These are phyloP conservation scores for Smithornis capensis DNA, from an alignment of 2,113 vertebrate genomes.

Conservation along the genomic window DNA sequence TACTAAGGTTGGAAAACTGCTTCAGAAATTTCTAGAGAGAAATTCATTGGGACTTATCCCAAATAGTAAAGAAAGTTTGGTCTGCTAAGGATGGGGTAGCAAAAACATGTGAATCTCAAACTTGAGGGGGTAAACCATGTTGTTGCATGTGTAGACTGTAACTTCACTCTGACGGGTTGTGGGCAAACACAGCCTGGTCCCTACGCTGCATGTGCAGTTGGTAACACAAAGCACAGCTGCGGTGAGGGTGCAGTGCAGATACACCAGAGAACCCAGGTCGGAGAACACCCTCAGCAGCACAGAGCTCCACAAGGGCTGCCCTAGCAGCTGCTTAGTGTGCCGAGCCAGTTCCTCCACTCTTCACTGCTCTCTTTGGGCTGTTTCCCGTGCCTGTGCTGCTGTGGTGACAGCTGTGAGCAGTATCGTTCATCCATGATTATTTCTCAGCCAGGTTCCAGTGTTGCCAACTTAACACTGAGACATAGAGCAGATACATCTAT, in stretches of 20 bases:
- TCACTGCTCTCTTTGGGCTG: neutral
- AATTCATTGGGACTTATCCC: neutral
- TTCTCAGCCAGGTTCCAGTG: neutral
- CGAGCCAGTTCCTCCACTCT: neutral
- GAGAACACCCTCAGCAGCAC: neutral
- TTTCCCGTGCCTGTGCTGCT: neutral
- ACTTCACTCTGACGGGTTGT: neutral
- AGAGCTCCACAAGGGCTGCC: neutral
- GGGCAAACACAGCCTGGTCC: neutral
- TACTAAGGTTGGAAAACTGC: neutral
- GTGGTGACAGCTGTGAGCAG: neutral
- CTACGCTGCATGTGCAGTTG: neutral
- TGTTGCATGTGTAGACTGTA: neutral
- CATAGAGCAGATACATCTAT: neutral
- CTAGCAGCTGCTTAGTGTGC: neutral
- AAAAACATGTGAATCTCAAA: neutral
- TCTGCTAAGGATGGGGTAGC: neutral
- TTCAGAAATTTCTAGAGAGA: neutral
- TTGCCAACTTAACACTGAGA: neutral
- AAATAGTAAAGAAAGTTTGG: neutral
- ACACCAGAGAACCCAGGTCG: accelerated
- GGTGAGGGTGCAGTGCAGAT: neutral
- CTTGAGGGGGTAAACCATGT: neutral
- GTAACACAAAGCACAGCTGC: neutral
- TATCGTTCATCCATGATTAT: neutral